phyloP scores from a whole-genome alignment of 2,888 invertebrate species.

The Neocrepidodera transversa region DNA sequence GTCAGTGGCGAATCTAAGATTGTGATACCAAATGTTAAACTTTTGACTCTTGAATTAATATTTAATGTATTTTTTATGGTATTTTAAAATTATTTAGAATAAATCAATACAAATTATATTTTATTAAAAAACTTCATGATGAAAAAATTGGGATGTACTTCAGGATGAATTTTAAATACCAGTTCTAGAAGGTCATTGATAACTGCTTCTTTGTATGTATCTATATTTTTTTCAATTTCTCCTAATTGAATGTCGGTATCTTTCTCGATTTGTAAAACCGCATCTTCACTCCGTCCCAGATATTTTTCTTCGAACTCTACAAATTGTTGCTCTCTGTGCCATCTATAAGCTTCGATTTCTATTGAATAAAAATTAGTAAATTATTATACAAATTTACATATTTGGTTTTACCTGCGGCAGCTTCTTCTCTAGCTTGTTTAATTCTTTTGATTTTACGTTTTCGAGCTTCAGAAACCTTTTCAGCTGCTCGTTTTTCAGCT shows the following conservation, averaged over 20 bases:
- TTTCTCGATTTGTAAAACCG: constrained; percentile 54
- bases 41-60: no score
- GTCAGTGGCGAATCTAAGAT: no score
- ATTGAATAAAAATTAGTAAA: not conserved
- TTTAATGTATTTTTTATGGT: no score
- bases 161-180: constrained; percentile 31
- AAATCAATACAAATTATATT: constrained; percentile 20
- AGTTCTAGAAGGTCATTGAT: constrained; percentile 36
- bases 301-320: constrained; percentile 54
- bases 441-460: constrained; percentile 57
- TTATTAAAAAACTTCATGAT: constrained; percentile 35
- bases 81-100: not conserved
- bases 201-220: constrained; percentile 48
- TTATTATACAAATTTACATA: no score
- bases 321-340: constrained; percentile 55
- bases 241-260: constrained; percentile 52
- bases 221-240: constrained; percentile 49
- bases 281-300: constrained; percentile 56
- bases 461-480: constrained; percentile 60
- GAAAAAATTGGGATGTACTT: constrained; percentile 37
- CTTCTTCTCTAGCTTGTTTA: constrained; percentile 57
- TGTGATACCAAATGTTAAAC: no score
- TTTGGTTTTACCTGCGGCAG: constrained; percentile 44
- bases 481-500: constrained; percentile 59
- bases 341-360: constrained; percentile 56